Base-by-base conservation (phyloP, 2,888 invertebrate genomes). In the Dolomedes plantarius region DNA sequence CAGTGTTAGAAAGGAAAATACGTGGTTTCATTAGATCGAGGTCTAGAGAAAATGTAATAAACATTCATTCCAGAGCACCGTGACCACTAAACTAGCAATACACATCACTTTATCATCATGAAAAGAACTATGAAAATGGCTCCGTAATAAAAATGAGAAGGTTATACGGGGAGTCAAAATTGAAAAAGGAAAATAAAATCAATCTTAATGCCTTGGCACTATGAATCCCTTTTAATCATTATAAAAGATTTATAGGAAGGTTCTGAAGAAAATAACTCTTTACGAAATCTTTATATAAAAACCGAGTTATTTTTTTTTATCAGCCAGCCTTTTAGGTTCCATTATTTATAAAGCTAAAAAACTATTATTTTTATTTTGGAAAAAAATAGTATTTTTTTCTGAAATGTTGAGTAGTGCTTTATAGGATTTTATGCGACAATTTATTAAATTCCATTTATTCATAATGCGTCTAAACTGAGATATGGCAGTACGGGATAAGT, bases 11-110 rank as follows among this genome's bases (percentile, higher is more conserved):
- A 46, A 46, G 16, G 46, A 46, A 46, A 46, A 46, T 46, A 46
- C 46, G 46, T 46, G 46, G 46, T 46, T 46, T 46, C 46, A 46
- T 46, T 46, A 46, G 46, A 46, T 46, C n/a, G n/a, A 13, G 46
- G 46, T 16, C 46, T 16, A 16, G 46, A 46, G 46, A 16, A 46
- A 46, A 46, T 16, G 46, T 46, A 46, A 46, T 46, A 46, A 16
- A 46, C 46, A 46, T 16, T 46, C 16, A 13, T 46, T 46, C 16
- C 2, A 16, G 11, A 16, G 16, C 16, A 2, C 46, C 46, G 16
- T 46, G 46, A 46, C 46, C 46, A 46, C 46, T 16, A 46, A 46
- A 46, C 46, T 16, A 13, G 46, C 16, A 46, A 46, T 46, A 46
- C 16, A 16, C 46, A 46, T 46, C 46, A 46, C 13, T 46, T 46